Evolutionary conservation across 2,888 invertebrate genomes (phyloP).

Genomic region (Lasius fuliginosus): DNA sequence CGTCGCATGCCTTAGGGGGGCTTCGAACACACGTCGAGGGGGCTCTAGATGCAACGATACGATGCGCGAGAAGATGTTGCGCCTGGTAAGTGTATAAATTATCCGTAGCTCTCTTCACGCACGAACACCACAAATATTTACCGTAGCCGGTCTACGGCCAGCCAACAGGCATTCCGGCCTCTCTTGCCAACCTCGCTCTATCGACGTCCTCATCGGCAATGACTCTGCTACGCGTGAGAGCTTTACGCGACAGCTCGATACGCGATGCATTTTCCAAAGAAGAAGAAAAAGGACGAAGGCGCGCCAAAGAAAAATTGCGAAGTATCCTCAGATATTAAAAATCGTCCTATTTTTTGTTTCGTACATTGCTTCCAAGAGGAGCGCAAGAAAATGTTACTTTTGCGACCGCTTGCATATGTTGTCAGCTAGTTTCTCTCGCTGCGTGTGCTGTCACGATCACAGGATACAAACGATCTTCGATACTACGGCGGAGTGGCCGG

Average conservation of each 20-base stretch:
- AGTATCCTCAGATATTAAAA: conserved; percentile 3
- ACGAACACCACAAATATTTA: conserved; percentile 69
- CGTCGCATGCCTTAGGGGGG: conserved; percentile 54
- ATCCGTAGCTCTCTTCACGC: conserved; percentile 63
- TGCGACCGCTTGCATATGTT: conserved; percentile 1
- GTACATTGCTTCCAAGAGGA: background rate
- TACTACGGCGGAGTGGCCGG: conserved; percentile 38
- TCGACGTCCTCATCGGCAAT: conserved; percentile 57
- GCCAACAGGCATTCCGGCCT: conserved; percentile 39
- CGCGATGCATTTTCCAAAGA: background rate
- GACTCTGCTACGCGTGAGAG: conserved; percentile 43
- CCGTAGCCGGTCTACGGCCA: conserved; percentile 55
- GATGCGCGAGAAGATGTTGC: conserved; percentile 57
- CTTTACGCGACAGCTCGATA: conserved; percentile 43
- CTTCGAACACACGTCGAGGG: conserved; percentile 38
- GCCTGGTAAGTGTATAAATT: conserved; percentile 67
- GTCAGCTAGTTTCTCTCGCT: conserved; percentile 46
- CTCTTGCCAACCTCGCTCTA: conserved; percentile 31
- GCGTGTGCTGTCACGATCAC: conserved; percentile 31
- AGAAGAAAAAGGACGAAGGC: background rate
- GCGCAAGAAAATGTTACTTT: conserved; percentile 16
- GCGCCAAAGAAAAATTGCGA: conserved; percentile 1
- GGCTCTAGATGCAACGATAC: conserved; percentile 60
- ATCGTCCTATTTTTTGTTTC: conserved; percentile 21
- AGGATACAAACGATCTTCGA: conserved; percentile 54